Percentiles rank a stretch among this genome's conserved stretches.
Conservation (phyloP, 2,888 invertebrate species). For the Limnephilus marmoratus region DNA sequence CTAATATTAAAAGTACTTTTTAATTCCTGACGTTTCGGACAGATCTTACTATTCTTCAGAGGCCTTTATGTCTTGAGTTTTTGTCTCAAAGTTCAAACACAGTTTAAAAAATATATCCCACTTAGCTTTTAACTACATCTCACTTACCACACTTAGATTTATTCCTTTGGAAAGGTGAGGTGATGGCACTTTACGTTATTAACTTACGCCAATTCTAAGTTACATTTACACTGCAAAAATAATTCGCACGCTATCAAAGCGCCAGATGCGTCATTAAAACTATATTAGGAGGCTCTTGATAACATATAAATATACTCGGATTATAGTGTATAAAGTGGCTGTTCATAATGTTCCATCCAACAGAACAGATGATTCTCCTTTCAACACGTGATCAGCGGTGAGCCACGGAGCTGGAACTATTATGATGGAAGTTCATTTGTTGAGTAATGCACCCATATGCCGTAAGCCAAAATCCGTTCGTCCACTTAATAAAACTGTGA, state of each 20-base stretch:
- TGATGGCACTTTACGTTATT: neutral
- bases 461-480: neutral
- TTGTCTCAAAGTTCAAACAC: no score
- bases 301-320: slow-evolving; percentile 15
- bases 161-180: neutral
- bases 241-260: neutral
- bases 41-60: no score
- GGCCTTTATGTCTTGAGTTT: no score
- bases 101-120: neutral
- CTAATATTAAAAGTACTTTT: no score
- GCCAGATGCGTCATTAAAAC: slow-evolving; percentile 55
- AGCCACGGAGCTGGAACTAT: no score
- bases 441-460: neutral
- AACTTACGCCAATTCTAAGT: neutral
- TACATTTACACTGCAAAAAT: neutral
- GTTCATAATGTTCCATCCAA: neutral
- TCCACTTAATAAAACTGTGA: no score
- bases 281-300: slow-evolving; percentile 57
- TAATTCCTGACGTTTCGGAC: no score
- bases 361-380: neutral
- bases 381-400: neutral
- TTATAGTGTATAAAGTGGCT: neutral
- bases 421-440: neutral
- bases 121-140: neutral
- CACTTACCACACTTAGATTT: neutral